Evolutionary conservation across 2,888 invertebrate species (phyloP).

Genomic region (Microplitis deprimator): DNA sequence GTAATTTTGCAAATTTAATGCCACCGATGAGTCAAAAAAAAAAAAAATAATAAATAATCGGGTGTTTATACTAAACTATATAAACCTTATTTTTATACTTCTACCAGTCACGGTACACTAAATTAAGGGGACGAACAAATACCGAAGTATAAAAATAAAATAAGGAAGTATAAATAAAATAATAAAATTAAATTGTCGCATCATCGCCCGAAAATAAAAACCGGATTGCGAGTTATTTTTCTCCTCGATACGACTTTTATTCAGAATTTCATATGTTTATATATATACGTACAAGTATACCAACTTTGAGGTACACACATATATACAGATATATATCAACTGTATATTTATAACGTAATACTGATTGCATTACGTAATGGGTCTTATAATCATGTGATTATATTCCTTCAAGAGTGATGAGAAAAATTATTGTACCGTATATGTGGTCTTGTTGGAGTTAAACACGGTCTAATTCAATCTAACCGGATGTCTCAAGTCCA

Average conservation of each 20-base stretch:
- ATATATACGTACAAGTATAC: neutral
- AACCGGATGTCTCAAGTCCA: conserved; percentile 35
- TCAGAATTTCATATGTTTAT: neutral
- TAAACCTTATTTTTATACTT: neutral
- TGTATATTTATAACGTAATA: conserved; percentile 45
- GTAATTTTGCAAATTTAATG: conserved; percentile 5
- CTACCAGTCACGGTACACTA: neutral
- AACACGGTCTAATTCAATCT: conserved; percentile 37
- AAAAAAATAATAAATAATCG: conserved; percentile 1
- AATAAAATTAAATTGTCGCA: conserved; percentile 23
- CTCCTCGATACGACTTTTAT: neutral
- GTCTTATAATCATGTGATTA: conserved; percentile 41
- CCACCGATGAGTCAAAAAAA: conserved; percentile 4
- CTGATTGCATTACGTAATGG: conserved; percentile 56
- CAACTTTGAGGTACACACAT: conserved; percentile 13
- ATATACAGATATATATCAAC: neutral
- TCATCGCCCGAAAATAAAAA: conserved; percentile 48
- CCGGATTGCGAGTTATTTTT: conserved; percentile 29
- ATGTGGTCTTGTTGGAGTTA: conserved; percentile 32
- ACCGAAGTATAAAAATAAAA: conserved; percentile 14
- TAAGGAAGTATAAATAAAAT: conserved; percentile 7
- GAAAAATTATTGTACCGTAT: conserved; percentile 49
- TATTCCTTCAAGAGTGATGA: conserved; percentile 38
- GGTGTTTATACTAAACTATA: conserved; percentile 1
- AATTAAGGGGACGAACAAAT: neutral